A percentile compares a stretch with the other conserved stretches of the same genome.
Evolutionary conservation across 1,140 invertebrate species (phyloP).

Genomic region (Heliconius himera): DNA sequence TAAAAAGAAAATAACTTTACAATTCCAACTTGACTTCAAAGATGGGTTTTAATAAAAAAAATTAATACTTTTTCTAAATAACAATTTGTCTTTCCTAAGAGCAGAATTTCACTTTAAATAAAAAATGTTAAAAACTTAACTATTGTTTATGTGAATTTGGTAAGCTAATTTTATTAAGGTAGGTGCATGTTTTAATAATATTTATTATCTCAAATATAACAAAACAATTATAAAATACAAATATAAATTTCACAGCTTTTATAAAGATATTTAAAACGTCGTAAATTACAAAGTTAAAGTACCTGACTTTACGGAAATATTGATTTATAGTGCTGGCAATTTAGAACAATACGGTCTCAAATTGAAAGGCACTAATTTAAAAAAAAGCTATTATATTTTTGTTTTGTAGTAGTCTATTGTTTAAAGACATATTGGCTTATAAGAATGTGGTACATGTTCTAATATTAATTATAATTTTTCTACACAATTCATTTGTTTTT

Average conservation of each 20-base stretch:
- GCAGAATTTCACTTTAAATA: too few relatives aligned
- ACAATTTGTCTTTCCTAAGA: too few relatives aligned
- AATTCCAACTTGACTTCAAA: too few relatives aligned
- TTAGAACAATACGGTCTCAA: constrained; percentile 15
- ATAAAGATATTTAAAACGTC: not conserved
- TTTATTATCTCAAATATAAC: not conserved
- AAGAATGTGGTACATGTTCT: not conserved
- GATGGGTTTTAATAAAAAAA: too few relatives aligned
- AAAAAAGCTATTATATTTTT: constrained; percentile 20
- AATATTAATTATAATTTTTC: not conserved
- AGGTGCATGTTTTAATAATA: too few relatives aligned
- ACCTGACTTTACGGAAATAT: not conserved
- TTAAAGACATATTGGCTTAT: constrained; percentile 19
- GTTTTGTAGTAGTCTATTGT: constrained; percentile 14
- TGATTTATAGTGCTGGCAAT: constrained; percentile 20
- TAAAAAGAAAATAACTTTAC: too few relatives aligned
- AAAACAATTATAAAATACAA: not conserved
- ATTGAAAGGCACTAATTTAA: constrained; percentile 16
- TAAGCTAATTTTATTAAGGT: not conserved
- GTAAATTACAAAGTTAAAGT: constrained; percentile 5
- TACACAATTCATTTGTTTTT: not conserved
- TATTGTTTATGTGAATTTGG: not conserved
- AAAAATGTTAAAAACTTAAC: not conserved
- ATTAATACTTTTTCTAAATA: too few relatives aligned
- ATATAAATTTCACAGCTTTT: not conserved